Evolutionary conservation across 2,888 invertebrate genomes (phyloP).

Genomic region (Atethmia centrago): DNA sequence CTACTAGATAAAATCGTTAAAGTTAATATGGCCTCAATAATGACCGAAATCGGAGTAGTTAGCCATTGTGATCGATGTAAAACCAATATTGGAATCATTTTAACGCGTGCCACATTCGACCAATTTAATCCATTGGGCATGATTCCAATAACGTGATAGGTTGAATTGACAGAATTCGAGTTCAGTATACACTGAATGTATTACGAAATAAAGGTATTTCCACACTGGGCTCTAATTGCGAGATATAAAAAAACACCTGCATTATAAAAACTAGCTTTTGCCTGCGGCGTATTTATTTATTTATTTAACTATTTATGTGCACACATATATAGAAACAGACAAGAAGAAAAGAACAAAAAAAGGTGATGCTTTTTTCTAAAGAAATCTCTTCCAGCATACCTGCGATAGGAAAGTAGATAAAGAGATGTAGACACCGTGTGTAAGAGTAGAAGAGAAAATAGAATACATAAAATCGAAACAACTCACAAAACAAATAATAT

Average conservation of each 20-base stretch:
- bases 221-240: neutral
- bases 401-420: no score
- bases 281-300: no score
- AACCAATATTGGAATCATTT: constrained; percentile 63
- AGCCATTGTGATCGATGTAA: constrained; percentile 52
- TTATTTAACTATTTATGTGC: no score
- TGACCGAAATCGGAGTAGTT: constrained; percentile 28
- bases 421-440: no score
- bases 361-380: no score
- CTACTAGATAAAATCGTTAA: constrained; percentile 40
- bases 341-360: no score
- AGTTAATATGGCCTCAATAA: constrained; percentile 52
- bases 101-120: constrained; percentile 60
- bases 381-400: no score
- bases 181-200: constrained; percentile 56
- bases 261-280: neutral
- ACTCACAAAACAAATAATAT: no score
- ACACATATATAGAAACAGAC: no score
- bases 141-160: constrained; percentile 65
- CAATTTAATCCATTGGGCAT: constrained; percentile 67
- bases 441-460: no score
- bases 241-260: neutral
- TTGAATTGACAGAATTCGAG: constrained; percentile 60
- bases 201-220: constrained; percentile 33
- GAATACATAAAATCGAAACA: no score